These are phyloP conservation scores for Heterocephalus glaber DNA, from an alignment of 2,113 vertebrate genomes.

Conservation along the genomic window DNA sequence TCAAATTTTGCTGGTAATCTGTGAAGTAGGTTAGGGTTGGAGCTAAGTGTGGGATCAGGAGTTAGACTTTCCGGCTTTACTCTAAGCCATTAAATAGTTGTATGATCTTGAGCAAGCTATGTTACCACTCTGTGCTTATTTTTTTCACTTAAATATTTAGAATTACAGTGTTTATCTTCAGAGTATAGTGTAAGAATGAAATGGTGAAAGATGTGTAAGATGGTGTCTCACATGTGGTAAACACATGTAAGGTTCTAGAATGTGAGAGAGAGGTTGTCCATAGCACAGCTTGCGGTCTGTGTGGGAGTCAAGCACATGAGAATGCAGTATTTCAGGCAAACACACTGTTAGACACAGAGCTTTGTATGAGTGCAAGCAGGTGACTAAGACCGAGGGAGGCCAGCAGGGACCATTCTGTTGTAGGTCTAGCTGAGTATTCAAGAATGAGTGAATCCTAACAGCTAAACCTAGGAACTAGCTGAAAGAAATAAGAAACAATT, in stretches of 20 bases:
- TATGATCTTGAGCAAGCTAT: background rate
- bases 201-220: background rate
- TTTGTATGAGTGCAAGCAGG: too few relatives aligned
- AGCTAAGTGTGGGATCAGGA: background rate
- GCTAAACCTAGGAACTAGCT: background rate
- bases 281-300: background rate
- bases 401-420: background rate
- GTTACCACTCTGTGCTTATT: background rate
- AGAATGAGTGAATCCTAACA: background rate
- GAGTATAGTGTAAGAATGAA: background rate
- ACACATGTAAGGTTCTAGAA: background rate
- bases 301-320: background rate
- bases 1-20: background rate
- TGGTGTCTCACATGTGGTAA: background rate
- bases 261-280: background rate
- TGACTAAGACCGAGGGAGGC: background rate
- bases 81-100: background rate
- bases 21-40: background rate
- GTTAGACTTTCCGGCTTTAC: background rate
- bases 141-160: background rate
- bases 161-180: background rate
- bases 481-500: background rate
- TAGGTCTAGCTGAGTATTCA: background rate
- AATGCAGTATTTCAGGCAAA: background rate
- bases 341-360: background rate